Base-by-base conservation (phyloP, 92 coral and sea anemone species). In the Bergia sp. region DNA sequence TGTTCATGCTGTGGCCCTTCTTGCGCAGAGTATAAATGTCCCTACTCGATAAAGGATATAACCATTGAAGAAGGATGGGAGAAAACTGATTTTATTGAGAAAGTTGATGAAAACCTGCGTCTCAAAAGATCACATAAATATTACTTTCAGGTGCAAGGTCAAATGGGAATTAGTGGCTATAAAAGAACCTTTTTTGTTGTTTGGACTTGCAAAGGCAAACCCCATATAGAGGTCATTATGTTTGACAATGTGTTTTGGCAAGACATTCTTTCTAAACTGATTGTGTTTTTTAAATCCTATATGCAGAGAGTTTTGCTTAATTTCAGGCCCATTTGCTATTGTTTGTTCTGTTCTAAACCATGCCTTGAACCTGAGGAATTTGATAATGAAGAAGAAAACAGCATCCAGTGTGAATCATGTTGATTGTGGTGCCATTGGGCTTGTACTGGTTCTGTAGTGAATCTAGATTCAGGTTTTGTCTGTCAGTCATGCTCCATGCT, bases 381-480 rank as follows among this genome's bases (percentile, higher is more conserved):
- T 92, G 92, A 92, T 21, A 53, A 88, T 67, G 77, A 77, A 23
- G 74, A 55, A 11, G 92, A 92, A 2, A 69, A 89, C 49, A 90
- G 92, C 67, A 37, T 92, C 39, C 94, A 92, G 85, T 83, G 89
- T 41, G 92, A 92, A 42, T 90, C 88, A 21, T 90, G 94, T 69
- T 15, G 49, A 2, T 42, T 65, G 71, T 89, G 92, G 90, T 89
- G 11, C 42, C 94, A 89, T 55, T 86, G 90, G 83, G 92, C 69
- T 41, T 89, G 94, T 50, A 11, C 11, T 9, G 57, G 7, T 45
- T 6, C 50, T 6, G 7, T 4, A 6, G 7, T 9, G 7, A 45
- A 45, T 45, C 50, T 45, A 4, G 50, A 45, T 9, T 45, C 50
- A 4, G 7, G 7, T 4, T 45, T 45, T 9, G 7, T 45, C 50